These are phyloP conservation scores for Varanus salvator DNA, from an alignment of 2,113 vertebrate species.

Conservation along the genomic window DNA sequence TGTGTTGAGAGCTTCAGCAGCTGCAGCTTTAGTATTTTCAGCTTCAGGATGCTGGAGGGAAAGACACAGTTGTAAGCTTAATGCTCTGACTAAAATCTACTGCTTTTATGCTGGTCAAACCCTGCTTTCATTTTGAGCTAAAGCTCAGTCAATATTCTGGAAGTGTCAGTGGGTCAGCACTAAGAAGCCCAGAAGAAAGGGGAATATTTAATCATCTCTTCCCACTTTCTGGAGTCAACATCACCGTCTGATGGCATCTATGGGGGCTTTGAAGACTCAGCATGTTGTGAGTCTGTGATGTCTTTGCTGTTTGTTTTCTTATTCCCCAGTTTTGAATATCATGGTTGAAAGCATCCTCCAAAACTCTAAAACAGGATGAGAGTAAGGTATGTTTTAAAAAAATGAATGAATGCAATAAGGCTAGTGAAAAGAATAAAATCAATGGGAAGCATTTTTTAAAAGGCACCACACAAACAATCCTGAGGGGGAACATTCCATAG, in stretches of 20 bases:
- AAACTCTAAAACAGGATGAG: not conserved
- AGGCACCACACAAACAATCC: too few relatives aligned
- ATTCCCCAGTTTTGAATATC: not conserved
- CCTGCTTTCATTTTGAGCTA: not conserved
- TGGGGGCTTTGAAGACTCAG: not conserved
- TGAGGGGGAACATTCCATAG: too few relatives aligned
- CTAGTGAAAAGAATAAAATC: too few relatives aligned
- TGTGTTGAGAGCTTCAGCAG: not conserved
- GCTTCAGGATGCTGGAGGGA: not conserved
- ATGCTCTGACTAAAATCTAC: not conserved
- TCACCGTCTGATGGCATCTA: not conserved
- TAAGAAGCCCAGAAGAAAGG: not conserved
- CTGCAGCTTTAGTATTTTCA: not conserved
- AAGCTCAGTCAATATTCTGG: not conserved
- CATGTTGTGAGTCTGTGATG: not conserved
- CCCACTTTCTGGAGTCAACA: not conserved
- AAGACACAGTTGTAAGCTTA: not conserved
- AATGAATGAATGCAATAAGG: not conserved
- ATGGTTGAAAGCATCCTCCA: not conserved
- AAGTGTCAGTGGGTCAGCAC: too few relatives aligned
- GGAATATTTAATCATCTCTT: too few relatives aligned
- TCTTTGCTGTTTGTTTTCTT: not conserved
- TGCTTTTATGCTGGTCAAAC: not conserved
- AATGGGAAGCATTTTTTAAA: too few relatives aligned
- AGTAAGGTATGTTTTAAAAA: not conserved